phyloP scores from a whole-genome alignment of 2,113 vertebrate species.

The Labeo catla region DNA sequence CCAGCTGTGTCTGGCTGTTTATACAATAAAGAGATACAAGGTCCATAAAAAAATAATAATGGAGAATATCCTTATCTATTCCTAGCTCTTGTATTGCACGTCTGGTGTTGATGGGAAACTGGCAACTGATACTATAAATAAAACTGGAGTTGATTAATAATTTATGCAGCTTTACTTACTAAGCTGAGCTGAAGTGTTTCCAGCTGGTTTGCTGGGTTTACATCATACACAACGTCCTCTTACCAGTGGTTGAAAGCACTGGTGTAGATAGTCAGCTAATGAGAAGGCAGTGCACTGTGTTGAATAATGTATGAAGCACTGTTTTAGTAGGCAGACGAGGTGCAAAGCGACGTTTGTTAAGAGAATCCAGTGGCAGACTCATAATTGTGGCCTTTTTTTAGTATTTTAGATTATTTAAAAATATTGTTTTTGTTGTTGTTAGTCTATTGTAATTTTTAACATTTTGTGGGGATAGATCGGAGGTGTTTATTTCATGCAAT shows the following conservation, averaged over 20 bases:
- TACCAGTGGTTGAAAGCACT: not conserved
- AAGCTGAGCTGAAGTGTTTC: conserved; percentile 32
- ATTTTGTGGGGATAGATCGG: not conserved
- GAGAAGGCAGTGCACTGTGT: not conserved
- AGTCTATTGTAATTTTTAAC: not conserved
- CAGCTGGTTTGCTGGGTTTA: conserved; percentile 18
- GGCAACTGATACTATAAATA: conserved; percentile 25
- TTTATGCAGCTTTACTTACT: conserved; percentile 23
- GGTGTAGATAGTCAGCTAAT: conserved; percentile 21
- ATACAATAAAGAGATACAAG: too few relatives aligned
- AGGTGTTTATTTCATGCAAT: not conserved
- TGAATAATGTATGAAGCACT: conserved; percentile 24
- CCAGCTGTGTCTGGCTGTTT: not conserved
- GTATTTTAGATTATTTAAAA: not conserved
- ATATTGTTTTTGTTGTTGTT: not conserved
- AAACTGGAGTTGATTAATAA: not conserved
- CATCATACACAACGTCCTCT: conserved; percentile 19
- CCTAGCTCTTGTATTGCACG: not conserved
- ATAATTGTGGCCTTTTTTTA: not conserved
- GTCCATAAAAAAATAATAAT: too few relatives aligned
- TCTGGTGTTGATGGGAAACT: not conserved
- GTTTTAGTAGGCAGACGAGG: not conserved
- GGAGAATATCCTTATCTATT: not conserved
- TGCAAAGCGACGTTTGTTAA: not conserved
- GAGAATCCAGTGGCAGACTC: not conserved